phyloP scores from a whole-genome alignment of 2,888 invertebrate genomes.

The Notocelia uddmanniana region DNA sequence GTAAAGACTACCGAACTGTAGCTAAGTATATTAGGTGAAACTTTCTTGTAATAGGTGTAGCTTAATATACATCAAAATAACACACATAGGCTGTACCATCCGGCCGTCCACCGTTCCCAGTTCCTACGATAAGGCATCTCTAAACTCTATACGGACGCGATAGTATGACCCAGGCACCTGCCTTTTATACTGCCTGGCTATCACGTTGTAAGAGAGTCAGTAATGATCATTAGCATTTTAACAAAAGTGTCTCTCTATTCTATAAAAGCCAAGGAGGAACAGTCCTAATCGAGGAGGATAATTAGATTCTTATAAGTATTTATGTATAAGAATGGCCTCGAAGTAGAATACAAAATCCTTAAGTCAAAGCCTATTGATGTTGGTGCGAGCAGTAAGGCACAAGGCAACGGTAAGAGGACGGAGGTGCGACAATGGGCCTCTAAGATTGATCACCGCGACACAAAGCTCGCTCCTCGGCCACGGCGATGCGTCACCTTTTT shows the following conservation, averaged over 20 bases:
- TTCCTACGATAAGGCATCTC: neutral
- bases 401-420: constrained; percentile 51
- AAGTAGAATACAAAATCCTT: constrained; percentile 63
- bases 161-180: neutral
- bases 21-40: no score
- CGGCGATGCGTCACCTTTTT: constrained; percentile 82
- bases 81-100: no score
- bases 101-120: no score
- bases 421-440: constrained; percentile 74
- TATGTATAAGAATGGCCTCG: constrained; percentile 28
- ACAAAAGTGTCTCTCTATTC: constrained; percentile 27
- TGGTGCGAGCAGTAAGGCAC: constrained; percentile 26
- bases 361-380: constrained; percentile 58
- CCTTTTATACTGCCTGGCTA: no score
- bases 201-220: no score
- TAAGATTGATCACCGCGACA: constrained; percentile 77
- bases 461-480: constrained; percentile 63
- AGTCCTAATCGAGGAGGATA: constrained; percentile 32
- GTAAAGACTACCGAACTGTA: no score
- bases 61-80: no score
- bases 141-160: neutral
- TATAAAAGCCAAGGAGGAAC: constrained; percentile 10
- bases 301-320: constrained; percentile 45
- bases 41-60: no score
- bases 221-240: neutral